Evolutionary conservation across 2,888 invertebrate species (phyloP).

Genomic region (Creontiades dilutus): DNA sequence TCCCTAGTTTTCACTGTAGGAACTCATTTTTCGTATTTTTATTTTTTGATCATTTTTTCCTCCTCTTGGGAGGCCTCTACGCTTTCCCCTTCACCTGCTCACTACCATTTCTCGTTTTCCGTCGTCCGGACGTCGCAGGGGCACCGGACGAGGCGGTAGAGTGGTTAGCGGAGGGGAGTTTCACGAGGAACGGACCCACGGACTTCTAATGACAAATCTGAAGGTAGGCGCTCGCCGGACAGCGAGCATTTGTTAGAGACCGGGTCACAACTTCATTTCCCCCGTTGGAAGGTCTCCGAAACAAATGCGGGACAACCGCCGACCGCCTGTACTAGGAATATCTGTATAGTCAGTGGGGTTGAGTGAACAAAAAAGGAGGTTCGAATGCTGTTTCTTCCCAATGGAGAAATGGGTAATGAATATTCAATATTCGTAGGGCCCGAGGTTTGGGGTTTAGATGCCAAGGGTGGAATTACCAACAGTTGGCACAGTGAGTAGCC

Average conservation of each 20-base stretch:
- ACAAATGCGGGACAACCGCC: conserved; percentile 60
- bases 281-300: conserved; percentile 7
- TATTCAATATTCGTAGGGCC: conserved; percentile 25
- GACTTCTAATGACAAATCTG: conserved; percentile 57
- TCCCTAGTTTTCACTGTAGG: conserved; percentile 13
- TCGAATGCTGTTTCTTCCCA: neutral
- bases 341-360: neutral
- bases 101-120: neutral
- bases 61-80: neutral
- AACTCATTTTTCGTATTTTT: conserved; percentile 51
- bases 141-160: neutral
- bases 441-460: neutral
- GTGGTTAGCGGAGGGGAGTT: neutral
- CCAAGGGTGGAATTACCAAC: conserved; percentile 4
- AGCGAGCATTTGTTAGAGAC: conserved; percentile 44
- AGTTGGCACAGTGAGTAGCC: neutral
- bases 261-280: conserved; percentile 62
- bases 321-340: conserved; percentile 42
- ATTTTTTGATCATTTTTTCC: neutral
- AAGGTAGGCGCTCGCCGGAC: conserved; percentile 51
- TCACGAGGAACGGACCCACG: conserved; percentile 50
- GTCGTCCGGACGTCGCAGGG: neutral
- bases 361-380: neutral
- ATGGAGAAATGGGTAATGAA: conserved; percentile 36
- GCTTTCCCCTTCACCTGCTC: neutral